Percentiles rank a stretch among this genome's conserved stretches.
These are phyloP conservation scores for Mobula hypostoma DNA, from an alignment of 2,113 vertebrate species.

Conservation along the genomic window DNA sequence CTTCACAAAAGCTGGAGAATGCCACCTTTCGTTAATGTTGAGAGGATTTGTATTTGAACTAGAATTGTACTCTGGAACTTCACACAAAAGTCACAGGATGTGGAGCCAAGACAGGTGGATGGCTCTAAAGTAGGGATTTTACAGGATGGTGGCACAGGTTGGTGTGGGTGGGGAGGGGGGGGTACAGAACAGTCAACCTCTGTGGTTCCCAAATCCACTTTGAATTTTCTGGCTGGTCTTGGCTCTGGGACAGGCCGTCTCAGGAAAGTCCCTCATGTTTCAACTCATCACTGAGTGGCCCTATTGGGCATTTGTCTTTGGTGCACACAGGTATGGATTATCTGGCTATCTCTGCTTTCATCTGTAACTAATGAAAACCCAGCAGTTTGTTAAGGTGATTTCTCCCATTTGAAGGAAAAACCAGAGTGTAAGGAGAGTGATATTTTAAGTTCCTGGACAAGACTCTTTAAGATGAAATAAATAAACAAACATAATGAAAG, in stretches of 20 bases:
- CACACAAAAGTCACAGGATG: neutral
- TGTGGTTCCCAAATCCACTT: neutral
- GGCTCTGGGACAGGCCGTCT: neutral
- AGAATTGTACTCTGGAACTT: neutral
- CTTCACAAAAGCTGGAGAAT: neutral
- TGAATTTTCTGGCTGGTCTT: neutral
- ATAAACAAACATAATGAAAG: neutral
- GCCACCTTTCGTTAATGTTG: neutral
- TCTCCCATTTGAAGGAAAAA: neutral
- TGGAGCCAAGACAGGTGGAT: neutral
- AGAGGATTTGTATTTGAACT: neutral
- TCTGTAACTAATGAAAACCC: neutral
- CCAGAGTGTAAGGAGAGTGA: neutral
- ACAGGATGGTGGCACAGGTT: neutral
- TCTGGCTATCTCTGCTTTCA: neutral
- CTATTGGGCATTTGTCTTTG: neutral
- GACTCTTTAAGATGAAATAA: neutral
- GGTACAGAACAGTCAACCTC: neutral
- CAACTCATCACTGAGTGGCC: neutral
- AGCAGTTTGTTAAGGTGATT: neutral
- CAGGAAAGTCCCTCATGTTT: neutral
- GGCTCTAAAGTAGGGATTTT: neutral
- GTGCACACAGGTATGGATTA: neutral
- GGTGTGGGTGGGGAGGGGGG: too few species aligned
- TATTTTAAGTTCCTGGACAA: neutral